These are phyloP conservation scores for Phocoena sinus DNA, from an alignment of 2,113 vertebrate species.

Conservation along the genomic window DNA sequence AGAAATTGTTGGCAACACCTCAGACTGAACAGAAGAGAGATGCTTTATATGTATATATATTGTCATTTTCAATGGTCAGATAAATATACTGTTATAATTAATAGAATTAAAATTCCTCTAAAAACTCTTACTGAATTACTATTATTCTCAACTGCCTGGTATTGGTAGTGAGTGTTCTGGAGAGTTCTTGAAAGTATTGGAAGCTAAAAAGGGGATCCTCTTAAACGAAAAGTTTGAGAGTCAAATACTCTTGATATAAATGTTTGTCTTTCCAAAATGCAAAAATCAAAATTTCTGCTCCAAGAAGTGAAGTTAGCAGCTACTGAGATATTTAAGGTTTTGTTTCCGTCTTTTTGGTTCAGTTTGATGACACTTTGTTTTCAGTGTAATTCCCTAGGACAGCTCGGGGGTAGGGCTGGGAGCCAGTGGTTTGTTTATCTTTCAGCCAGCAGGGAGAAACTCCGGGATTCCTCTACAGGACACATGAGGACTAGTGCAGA, in stretches of 20 bases:
- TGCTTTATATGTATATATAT: fast-evolving
- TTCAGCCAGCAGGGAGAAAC: not conserved
- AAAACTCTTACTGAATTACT: not conserved
- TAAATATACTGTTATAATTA: not conserved
- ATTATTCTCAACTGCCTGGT: not conserved
- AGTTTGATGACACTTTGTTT: constrained; percentile 33
- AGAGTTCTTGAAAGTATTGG: not conserved
- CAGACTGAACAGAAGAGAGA: not conserved
- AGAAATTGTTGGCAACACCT: not conserved
- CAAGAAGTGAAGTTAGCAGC: not conserved
- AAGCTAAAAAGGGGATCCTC: not conserved
- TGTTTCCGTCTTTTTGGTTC: not conserved
- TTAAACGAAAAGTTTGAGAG: not conserved
- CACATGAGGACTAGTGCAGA: not conserved
- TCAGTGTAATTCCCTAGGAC: constrained; percentile 25
- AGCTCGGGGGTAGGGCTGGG: not conserved
- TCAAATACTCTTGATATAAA: not conserved
- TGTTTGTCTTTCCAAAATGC: not conserved
- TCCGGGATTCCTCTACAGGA: constrained; percentile 41
- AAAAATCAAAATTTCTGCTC: not conserved
- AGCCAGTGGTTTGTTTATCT: constrained; percentile 34
- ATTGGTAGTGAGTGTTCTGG: not conserved
- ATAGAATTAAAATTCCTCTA: not conserved
- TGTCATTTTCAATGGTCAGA: not conserved
- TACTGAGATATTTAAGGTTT: not conserved